These are phyloP conservation scores for Mungos mungo DNA, from an alignment of 2,113 vertebrate species.

Conservation along the genomic window DNA sequence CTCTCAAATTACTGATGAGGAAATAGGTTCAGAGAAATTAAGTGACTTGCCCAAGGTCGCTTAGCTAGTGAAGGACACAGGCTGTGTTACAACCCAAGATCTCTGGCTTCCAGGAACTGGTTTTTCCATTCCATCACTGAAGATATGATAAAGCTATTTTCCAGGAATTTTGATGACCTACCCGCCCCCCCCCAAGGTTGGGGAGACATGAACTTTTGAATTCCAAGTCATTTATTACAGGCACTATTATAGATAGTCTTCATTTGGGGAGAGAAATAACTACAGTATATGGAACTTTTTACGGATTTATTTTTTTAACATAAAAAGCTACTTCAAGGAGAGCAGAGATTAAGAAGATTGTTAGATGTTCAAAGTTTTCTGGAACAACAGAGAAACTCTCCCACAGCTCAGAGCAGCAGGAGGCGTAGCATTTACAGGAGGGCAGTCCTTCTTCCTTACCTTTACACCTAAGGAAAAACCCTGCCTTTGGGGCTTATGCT, in stretches of 20 bases:
- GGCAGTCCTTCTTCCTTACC: background rate
- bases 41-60: conserved; percentile 65
- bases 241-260: background rate
- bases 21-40: conserved; percentile 48
- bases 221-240: background rate
- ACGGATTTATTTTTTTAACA: background rate
- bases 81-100: background rate
- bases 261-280: background rate
- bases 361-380: background rate
- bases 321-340: background rate
- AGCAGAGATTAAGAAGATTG: background rate
- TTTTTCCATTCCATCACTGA: conserved; percentile 74
- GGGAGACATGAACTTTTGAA: background rate
- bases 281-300: background rate
- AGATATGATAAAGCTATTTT: conserved; percentile 54
- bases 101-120: background rate
- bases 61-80: background rate
- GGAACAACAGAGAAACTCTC: background rate
- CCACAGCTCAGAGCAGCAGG: background rate
- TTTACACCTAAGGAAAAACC: background rate
- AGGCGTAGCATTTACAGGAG: background rate
- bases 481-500: background rate
- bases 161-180: conserved; percentile 50
- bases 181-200: no score
- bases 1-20: conserved; percentile 50